These are phyloP conservation scores for Canis aureus DNA, from an alignment of 2,113 vertebrate species.

Conservation along the genomic window DNA sequence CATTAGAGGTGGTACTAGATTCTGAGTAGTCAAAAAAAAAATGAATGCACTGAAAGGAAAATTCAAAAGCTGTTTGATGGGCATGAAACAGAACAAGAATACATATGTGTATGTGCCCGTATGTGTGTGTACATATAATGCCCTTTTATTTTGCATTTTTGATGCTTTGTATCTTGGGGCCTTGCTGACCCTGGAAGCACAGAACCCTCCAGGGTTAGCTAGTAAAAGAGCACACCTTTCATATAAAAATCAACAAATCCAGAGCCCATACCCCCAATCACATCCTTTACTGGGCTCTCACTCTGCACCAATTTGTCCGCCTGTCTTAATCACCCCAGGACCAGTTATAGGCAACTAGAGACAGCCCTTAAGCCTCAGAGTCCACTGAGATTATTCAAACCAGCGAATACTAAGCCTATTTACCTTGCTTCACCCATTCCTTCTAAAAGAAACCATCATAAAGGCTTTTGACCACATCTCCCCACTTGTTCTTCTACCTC, in stretches of 20 bases:
- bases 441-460: not conserved
- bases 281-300: not conserved
- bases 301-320: not conserved
- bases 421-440: not conserved
- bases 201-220: not conserved
- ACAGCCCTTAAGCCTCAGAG: not conserved
- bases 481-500: not conserved
- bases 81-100: not conserved
- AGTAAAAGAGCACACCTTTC: not conserved
- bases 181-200: not conserved
- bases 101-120: not conserved
- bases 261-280: not conserved
- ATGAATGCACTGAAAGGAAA: not conserved
- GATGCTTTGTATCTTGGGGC: not conserved
- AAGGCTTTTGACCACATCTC: not conserved
- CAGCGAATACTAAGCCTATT: not conserved
- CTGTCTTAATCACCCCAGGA: not conserved
- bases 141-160: not conserved
- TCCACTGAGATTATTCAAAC: not conserved
- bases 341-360: not conserved
- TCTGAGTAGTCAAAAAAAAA: not conserved
- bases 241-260: not conserved
- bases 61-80: not conserved
- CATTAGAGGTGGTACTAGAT: not conserved
- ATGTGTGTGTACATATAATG: rapidly evolving